These are phyloP conservation scores for Melinopterus prodromus DNA, from an alignment of 2,888 invertebrate genomes.

Conservation along the genomic window DNA sequence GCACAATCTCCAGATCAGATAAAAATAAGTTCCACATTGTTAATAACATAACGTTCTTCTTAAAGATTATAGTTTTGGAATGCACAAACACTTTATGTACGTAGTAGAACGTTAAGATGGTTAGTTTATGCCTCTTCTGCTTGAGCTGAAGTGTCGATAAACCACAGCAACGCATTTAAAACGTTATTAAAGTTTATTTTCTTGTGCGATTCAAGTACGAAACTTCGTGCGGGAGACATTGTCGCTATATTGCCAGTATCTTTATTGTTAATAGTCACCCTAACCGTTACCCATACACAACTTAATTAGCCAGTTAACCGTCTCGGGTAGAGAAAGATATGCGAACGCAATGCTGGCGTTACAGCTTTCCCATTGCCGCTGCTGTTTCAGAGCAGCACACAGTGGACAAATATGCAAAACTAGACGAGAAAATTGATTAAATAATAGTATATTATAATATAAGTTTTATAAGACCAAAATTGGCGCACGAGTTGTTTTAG, in stretches of 20 bases:
- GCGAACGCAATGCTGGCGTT: not conserved
- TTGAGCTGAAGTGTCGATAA: conserved; percentile 4
- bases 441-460: too few species aligned
- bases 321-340: not conserved
- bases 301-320: not conserved
- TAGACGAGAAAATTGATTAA: not conserved
- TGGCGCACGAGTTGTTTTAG: too few species aligned
- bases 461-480: too few species aligned
- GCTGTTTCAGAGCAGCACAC: not conserved
- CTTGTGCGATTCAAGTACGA: not conserved
- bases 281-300: conserved; percentile 4
- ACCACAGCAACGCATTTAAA: not conserved
- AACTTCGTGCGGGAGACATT: not conserved
- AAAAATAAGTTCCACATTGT: too few species aligned
- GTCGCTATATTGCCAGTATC: not conserved
- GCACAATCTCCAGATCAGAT: too few species aligned
- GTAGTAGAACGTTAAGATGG: not conserved
- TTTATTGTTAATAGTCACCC: not conserved
- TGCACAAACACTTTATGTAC: too few species aligned
- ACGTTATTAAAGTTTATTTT: not conserved
- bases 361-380: not conserved
- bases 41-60: too few species aligned
- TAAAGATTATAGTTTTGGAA: too few species aligned
- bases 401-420: not conserved
- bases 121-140: not conserved